Percentiles rank a stretch among this genome's conserved stretches.
Conservation (phyloP, 2,113 vertebrate species). For the Archocentrus centrarchus region DNA sequence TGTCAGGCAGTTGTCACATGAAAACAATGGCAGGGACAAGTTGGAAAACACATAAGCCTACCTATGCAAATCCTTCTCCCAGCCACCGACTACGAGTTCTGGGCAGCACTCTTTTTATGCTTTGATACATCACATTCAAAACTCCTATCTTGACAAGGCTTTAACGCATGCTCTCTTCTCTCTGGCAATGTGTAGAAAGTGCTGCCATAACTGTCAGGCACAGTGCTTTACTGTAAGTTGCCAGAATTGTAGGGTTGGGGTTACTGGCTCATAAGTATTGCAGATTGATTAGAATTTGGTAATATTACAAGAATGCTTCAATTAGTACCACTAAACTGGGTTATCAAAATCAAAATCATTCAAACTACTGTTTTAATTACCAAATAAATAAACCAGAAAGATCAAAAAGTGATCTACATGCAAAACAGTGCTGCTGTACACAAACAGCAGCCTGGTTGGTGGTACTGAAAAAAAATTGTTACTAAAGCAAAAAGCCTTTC, state of each 20-base stretch:
- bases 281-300: constrained; percentile 20
- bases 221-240: background rate
- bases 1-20: constrained; percentile 75
- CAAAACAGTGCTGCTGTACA: constrained; percentile 22
- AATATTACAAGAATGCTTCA: background rate
- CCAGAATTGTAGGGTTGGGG: background rate
- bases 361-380: constrained; percentile 13
- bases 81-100: constrained; percentile 52
- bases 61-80: constrained; percentile 72
- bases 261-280: constrained; percentile 4
- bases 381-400: constrained; percentile 2
- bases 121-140: constrained; percentile 55
- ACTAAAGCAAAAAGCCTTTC: constrained; percentile 46
- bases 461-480: background rate
- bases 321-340: background rate
- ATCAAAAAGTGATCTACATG: constrained; percentile 11
- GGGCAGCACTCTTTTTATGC: constrained; percentile 45
- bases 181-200: constrained; percentile 1
- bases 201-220: constrained; percentile 28
- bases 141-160: constrained; percentile 54
- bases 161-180: constrained; percentile 28
- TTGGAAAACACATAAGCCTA: constrained; percentile 72
- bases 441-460: constrained; percentile 4
- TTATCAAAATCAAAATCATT: constrained; percentile 17
- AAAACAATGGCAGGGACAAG: constrained; percentile 70